Evolutionary conservation across 1,140 invertebrate genomes (phyloP), one percentile per base, ranked within the genome.

Genomic region (Drosophila simulans): DNA sequence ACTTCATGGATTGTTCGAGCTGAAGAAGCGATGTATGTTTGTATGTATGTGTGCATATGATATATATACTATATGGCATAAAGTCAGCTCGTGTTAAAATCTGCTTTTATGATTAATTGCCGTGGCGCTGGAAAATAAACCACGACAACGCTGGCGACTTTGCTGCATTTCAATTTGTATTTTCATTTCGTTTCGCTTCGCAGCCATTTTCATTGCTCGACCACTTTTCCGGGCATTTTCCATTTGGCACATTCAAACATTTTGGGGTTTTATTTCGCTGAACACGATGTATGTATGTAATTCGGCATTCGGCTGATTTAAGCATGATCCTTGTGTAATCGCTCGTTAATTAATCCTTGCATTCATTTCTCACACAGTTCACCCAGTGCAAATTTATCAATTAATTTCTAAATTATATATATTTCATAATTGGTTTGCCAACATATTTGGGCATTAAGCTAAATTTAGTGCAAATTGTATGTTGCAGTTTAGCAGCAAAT

Each of bases 81-180:
- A 58, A 46, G 51, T 40, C 52, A 53, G 58, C 58, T 54, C 65
- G 52, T 85, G 81, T 80, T 58, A 77, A 84, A 84, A 84, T 77
- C 81, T 86, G 82, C 77, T 86, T 85, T 78, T 78, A 85, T 85
- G 81, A 85, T 85, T 85, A 85, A 85, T 85, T 85, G 77, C 68
- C 43, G 46, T 46, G 48, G 45, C 51, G 45, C 48, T 58, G 64
- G 77, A 85, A 80, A 75, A 65, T 52, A 84, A 77, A 72, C 68
- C 68, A 40, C 68, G 34, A 35, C 66, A 69, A 48, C 49, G 49
- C 46, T 25, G 39, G 35, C 42, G 54, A 31, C 52, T 40, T 40
- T 42, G 59, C 64, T 59, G 62, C 52, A 71, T 80, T 80, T 85
- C 74, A 84, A 83, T 80, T 80, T 84, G 59, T 59, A 74, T 74